A percentile compares a stretch with the other conserved stretches of the same genome.
Evolutionary conservation across 2,797 vertebrate species (phyloP).

Genomic region (Microcaecilia unicolor): DNA sequence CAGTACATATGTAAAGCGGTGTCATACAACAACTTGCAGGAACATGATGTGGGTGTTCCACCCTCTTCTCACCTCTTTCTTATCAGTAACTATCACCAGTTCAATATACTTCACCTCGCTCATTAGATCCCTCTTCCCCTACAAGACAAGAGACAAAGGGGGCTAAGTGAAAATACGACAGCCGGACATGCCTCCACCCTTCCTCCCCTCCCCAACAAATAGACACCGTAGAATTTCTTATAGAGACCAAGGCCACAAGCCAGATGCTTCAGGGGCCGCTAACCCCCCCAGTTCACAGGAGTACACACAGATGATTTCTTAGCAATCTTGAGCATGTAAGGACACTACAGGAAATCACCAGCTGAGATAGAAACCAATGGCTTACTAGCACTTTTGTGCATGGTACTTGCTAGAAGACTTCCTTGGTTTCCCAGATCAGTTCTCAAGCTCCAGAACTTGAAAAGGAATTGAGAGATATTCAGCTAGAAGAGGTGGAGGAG

Average conservation of each 20-base stretch:
- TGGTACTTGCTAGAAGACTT: too few relatives aligned
- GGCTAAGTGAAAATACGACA: not conserved
- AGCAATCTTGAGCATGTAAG: too few relatives aligned
- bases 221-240: too few relatives aligned
- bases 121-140: conserved; percentile 57
- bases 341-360: too few relatives aligned
- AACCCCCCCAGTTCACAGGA: too few relatives aligned
- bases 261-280: accelerated
- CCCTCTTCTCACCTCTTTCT: conserved; percentile 64
- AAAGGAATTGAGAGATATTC: too few relatives aligned
- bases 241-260: too few relatives aligned
- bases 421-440: not conserved
- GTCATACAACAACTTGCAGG: accelerated
- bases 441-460: not conserved
- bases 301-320: too few relatives aligned
- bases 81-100: conserved; percentile 82
- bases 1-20: too few relatives aligned
- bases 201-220: accelerated
- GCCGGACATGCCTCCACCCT: too few relatives aligned
- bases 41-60: not conserved
- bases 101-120: conserved; percentile 74
- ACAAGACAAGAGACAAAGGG: not conserved
- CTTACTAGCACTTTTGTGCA: too few relatives aligned
- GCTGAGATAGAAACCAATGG: too few relatives aligned
- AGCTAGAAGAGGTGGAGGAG: not conserved